Base-by-base conservation (phyloP, 2,113 vertebrate genomes). In the Eublepharis macularius region DNA sequence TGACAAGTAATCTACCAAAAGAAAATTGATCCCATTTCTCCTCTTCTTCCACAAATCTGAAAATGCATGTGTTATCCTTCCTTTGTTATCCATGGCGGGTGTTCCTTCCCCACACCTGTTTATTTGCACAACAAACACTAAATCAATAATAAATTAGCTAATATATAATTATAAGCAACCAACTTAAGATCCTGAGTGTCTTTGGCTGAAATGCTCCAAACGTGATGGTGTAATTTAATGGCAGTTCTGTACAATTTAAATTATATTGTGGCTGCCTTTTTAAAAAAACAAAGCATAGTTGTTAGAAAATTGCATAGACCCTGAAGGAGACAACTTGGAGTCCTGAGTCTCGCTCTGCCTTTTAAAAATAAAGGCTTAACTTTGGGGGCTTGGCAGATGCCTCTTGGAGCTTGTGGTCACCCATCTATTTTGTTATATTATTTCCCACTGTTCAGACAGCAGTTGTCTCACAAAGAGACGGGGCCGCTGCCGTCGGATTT, bases 1-100 rank as follows among this genome's bases (percentile, higher is more conserved):
- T 96, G 93, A 93, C 92, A 95, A 93, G 92, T 91, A 92, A 87
- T 87, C 92, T 39, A 87, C 90, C 83, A 84, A 87, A 92, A 94
- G 90, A 91, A 95, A 94, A 94, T 93, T 91, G 75, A 89, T 76
- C 76, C 49, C 74, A 76, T 89, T 94, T 93, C 87, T 74, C 82
- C 89, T 76, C 69, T 79, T 76, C 66, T 65, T 43, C 73, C 57
- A 47, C 76, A 39, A 74, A 68, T 86, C 80, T 82, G 89, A 91
- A 57, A 57, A 57, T 84, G 26, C 86, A 63, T 29, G 32, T 0
- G 0, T 1, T 86, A 78, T 85, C 47, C 76, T 92, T 73, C 87
- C 82, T 82, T 89, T 80, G 60, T 60, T 47, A 34, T 0, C 2
- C 78, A 24, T 54, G 84, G 45, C 83, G 75, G 84, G 10, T 1